These are phyloP conservation scores for Intellagama lesueurii DNA, from an alignment of 2,797 vertebrate genomes.

Conservation along the genomic window DNA sequence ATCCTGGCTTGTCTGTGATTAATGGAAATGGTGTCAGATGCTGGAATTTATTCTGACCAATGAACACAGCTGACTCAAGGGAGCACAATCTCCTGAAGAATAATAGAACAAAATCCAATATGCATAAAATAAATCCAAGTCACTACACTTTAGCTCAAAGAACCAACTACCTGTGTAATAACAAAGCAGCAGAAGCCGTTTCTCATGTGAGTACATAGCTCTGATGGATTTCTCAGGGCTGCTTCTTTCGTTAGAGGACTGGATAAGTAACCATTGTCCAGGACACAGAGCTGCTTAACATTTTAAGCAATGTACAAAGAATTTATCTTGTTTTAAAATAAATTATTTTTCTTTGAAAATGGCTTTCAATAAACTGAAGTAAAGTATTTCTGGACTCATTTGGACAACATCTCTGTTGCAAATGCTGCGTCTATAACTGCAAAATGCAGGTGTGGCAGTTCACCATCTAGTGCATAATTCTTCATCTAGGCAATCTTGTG, in stretches of 20 bases:
- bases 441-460: not conserved
- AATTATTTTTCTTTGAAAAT: slow-evolving; percentile 79
- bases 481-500: not conserved
- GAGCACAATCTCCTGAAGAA: slow-evolving; percentile 79
- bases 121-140: slow-evolving; percentile 82
- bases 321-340: slow-evolving; percentile 72
- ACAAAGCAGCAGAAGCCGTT: slow-evolving; percentile 72
- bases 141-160: slow-evolving; percentile 74
- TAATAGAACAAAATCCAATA: slow-evolving; percentile 83
- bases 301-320: slow-evolving; percentile 68
- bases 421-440: not conserved
- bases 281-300: slow-evolving; percentile 43
- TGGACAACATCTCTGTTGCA: not conserved
- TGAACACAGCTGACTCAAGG: slow-evolving; percentile 82
- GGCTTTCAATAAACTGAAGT: slow-evolving; percentile 19
- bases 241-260: slow-evolving; percentile 47
- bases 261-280: slow-evolving; percentile 46
- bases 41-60: slow-evolving; percentile 84
- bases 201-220: slow-evolving; percentile 71
- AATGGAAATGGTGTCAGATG: slow-evolving; percentile 82
- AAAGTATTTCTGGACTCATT: not conserved
- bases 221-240: slow-evolving; percentile 62
- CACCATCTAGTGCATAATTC: not conserved
- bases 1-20: slow-evolving; percentile 76
- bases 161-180: slow-evolving; percentile 85